phyloP scores from a whole-genome alignment of 2,113 vertebrate species.

The Cettia cetti region DNA sequence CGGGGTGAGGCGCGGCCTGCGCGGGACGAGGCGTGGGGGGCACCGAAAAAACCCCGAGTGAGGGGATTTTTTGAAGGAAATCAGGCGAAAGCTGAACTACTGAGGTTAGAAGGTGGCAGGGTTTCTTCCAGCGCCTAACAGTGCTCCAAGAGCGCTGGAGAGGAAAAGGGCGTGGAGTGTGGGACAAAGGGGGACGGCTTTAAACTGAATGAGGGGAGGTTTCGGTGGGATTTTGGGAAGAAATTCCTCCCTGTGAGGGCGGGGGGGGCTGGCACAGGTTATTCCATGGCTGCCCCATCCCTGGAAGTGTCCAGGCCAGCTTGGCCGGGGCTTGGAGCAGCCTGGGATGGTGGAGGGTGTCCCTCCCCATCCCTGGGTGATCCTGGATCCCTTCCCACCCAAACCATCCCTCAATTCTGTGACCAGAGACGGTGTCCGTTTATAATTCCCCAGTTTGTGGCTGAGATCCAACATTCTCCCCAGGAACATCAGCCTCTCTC shows the following conservation, averaged over 20 bases:
- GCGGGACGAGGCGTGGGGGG: not conserved
- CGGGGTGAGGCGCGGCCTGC: not conserved
- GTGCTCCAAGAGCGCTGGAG: not conserved
- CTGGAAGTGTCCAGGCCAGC: not conserved
- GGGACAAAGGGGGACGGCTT: not conserved
- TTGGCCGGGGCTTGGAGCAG: too few relatives aligned
- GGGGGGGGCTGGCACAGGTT: not conserved
- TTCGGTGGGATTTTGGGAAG: not conserved
- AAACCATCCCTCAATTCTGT: not conserved
- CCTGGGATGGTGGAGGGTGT: not conserved
- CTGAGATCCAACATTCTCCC: not conserved
- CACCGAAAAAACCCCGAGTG: not conserved
- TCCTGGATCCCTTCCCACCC: not conserved
- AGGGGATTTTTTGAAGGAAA: not conserved
- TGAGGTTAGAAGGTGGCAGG: not conserved
- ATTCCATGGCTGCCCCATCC: not conserved
- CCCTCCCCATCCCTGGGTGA: not conserved
- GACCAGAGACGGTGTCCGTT: not conserved
- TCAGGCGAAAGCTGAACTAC: fast-evolving
- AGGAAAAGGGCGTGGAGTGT: not conserved
- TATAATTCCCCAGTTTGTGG: not conserved
- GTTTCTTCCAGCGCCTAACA: fast-evolving
- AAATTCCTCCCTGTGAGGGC: not conserved
- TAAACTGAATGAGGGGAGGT: not conserved
- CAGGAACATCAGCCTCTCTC: not conserved